Evolutionary conservation across 2,113 vertebrate species (phyloP), one percentile per base, ranked within the genome.

Genomic region (Eptesicus fuscus): DNA sequence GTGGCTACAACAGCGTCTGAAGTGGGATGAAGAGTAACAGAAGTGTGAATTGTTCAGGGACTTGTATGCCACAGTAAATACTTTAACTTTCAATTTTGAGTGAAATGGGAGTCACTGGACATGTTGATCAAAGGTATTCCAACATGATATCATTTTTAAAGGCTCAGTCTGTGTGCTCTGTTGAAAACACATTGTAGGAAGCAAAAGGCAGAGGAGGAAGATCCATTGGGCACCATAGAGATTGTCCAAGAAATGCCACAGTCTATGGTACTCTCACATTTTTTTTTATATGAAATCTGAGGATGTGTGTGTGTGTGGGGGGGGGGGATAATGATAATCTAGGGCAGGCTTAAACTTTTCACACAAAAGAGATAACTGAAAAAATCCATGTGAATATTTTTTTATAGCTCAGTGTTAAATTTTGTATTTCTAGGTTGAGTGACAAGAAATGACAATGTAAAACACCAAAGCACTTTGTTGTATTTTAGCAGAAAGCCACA

Each of bases 21-120:
- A 20, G 40, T 30, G 1, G 6, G 11, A 32, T 37, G 42, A 83
- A 14, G 28, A 7, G 9, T n/a, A 1, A 51, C 22, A 80, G 18
- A 47, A 32, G 12, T 6, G 7, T 49, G 11, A 1, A 30, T 37
- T 49, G 20, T 16, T 59, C 11, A 51, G 7, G 2, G 4, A 7
- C 9, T 20, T 40, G 13, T 12, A 30, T 74, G 18, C 28, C 56
- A 74, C 11, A 8, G 2, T 37, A 37, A 87, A 59, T n/a, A 47
- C 5, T 6, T 49, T 25, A 59, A 53, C 37, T 94, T 76, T 87
- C 47, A 78, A 69, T 79, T 79, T 53, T 83, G 53, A 79, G 16
- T 79, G 49, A 74, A 28, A 53, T 20, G 8, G 32, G 30, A 63
- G 4, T 74, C 35, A 47, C 37, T 91, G 56, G 40, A 61, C 37